Evolutionary conservation across 1,140 invertebrate genomes (phyloP), one percentile per base, ranked within the genome.

Genomic region (Bombyx mandarina): DNA sequence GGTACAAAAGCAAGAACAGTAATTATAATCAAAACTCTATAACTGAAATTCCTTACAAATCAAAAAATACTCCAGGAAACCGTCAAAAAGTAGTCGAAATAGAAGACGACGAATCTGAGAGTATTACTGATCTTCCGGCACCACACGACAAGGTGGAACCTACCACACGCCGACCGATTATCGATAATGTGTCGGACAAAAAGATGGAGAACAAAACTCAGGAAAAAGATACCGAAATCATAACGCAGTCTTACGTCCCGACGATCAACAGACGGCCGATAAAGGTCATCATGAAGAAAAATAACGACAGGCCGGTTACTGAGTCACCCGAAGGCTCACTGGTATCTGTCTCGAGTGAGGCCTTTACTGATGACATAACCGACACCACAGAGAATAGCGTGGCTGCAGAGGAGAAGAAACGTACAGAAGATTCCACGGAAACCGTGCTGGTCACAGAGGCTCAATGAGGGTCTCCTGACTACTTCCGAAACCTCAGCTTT

Each of bases 1-100:
- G 77, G 3, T 86, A 86, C 52, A 86, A 86, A 51, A 86, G 80
- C 50, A 86, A 85, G 67, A 84, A 84, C 48, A 86, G 70, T 56
- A 85, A 85, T 46, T 76, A 71, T 60, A 86, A 85, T 50, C 61
- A 75, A 6, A 86, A 86, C 47, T 86, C 83, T 22, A 86, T 86
- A 3, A 86, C 83, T 3, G 83, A 86, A 62, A 54, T 76, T 35
- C 79, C 80, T 6, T 57, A 69, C 3, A 85, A 85, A 59, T 78
- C 49, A 45, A 84, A 80, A 62, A 68, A 66, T 56, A 12, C 57
- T 3, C 48, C 62, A 44, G 53, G 62, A 12, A 77, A 57, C 42
- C 84, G 83, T 56, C 73, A 75, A 45, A 83, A 75, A 51, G 63
- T 78, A 6, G 71, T 82, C 0, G 84, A 87, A 64, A 83, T 87